Evolutionary conservation across 1,140 invertebrate species (phyloP).

Genomic region (Rhagoletis zephyria): DNA sequence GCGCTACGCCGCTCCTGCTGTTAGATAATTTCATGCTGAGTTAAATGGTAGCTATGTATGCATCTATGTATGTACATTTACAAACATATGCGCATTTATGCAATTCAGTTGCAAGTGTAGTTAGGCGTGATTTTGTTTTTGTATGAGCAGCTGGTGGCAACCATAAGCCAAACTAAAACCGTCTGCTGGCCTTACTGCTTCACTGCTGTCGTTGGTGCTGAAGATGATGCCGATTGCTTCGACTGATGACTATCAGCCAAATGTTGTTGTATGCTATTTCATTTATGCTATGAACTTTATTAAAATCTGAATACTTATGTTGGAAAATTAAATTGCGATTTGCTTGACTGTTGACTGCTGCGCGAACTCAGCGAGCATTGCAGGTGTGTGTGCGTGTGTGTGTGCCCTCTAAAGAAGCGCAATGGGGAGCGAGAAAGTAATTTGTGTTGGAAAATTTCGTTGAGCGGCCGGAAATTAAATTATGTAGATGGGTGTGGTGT

Average conservation of each 20-base stretch:
- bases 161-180: background rate
- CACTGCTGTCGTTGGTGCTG: background rate
- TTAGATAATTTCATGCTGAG: constrained; percentile 37
- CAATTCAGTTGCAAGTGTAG: background rate
- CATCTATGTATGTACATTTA: background rate
- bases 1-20: background rate
- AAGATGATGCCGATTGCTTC: background rate
- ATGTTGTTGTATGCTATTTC: background rate
- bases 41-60: no score
- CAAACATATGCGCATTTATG: background rate
- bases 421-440: background rate
- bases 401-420: background rate
- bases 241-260: constrained; percentile 18
- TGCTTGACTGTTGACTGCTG: constrained; percentile 33
- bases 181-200: background rate
- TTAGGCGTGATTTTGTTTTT: background rate
- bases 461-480: constrained; percentile 48
- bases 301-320: constrained; percentile 33
- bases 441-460: constrained; percentile 27
- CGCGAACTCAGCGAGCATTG: background rate
- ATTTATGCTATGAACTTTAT: constrained; percentile 23
- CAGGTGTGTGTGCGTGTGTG: background rate
- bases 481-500: constrained; percentile 46
- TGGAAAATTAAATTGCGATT: constrained; percentile 42
- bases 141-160: constrained; percentile 32